phyloP scores from a whole-genome alignment of 1,140 invertebrate genomes.

The Achroia grisella region DNA sequence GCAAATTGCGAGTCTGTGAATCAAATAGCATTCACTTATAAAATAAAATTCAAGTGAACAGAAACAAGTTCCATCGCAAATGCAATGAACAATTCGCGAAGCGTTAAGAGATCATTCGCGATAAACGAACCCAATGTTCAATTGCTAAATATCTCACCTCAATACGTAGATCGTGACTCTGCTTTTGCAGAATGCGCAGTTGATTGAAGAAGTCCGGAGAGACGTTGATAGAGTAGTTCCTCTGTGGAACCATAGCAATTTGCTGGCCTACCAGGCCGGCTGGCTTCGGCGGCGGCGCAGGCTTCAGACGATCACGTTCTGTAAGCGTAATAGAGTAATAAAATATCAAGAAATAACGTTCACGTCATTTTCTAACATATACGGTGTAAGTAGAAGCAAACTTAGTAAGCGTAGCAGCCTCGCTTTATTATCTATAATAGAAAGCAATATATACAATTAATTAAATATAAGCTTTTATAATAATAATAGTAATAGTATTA shows the following conservation, averaged over 20 bases:
- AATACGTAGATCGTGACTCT: slow-evolving; percentile 89
- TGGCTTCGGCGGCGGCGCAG: slow-evolving; percentile 89
- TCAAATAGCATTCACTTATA: slow-evolving; percentile 11
- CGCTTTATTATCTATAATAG: too few relatives aligned
- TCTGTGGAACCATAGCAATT: slow-evolving; percentile 69
- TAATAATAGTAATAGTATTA: not conserved
- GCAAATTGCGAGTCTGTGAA: slow-evolving; percentile 79
- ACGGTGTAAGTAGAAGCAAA: too few relatives aligned
- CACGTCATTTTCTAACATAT: too few relatives aligned
- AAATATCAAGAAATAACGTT: not conserved
- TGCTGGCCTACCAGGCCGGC: slow-evolving; percentile 77
- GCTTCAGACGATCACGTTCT: slow-evolving; percentile 89
- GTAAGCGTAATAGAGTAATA: slow-evolving; percentile 20
- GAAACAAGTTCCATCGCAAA: slow-evolving; percentile 9
- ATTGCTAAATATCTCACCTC: slow-evolving; percentile 77
- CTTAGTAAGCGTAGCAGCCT: too few relatives aligned
- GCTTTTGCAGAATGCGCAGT: slow-evolving; percentile 87
- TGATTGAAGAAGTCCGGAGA: slow-evolving; percentile 92
- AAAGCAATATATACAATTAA: not conserved
- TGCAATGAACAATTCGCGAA: slow-evolving; percentile 19
- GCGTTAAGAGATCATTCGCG: not conserved
- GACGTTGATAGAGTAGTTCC: slow-evolving; percentile 67
- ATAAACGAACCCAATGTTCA: slow-evolving; percentile 7
- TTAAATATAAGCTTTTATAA: not conserved
- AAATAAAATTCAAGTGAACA: not conserved